Percentiles rank a stretch among this genome's conserved stretches.
Conservation (phyloP, 2,888 invertebrate species). For the Mayetiola destructor region DNA sequence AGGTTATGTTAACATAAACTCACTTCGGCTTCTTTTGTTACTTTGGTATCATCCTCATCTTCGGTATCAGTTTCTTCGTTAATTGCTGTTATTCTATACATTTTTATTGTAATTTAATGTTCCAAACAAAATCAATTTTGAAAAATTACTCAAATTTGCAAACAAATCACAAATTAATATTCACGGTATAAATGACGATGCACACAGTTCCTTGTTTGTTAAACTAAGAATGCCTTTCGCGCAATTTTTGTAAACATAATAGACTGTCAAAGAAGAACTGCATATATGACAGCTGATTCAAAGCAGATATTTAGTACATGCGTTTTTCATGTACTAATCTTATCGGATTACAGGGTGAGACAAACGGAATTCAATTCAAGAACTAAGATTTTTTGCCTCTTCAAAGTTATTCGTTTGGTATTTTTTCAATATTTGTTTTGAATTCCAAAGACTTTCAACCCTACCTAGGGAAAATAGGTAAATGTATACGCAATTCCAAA, state of each 20-base stretch:
- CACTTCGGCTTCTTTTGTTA: conserved; percentile 22
- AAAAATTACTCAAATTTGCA: neutral
- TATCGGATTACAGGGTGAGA: neutral
- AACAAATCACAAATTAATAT: neutral
- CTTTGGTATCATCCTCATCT: conserved; percentile 20
- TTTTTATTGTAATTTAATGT: conserved; percentile 15
- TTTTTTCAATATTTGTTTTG: too few relatives aligned
- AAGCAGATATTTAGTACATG: conserved; percentile 10
- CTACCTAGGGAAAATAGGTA: too few relatives aligned
- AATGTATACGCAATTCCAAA: too few relatives aligned
- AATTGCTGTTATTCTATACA: conserved; percentile 22
- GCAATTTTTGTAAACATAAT: conserved; percentile 11
- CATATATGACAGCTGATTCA: conserved; percentile 10
- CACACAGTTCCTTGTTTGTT: neutral
- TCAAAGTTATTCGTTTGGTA: too few relatives aligned
- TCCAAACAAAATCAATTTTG: neutral
- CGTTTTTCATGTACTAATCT: neutral
- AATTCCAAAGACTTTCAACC: too few relatives aligned
- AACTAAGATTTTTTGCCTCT: too few relatives aligned
- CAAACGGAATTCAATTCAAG: neutral
- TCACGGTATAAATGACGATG: neutral
- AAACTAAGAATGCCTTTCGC: neutral
- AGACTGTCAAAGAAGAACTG: conserved; percentile 3
- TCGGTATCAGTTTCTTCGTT: conserved; percentile 19
- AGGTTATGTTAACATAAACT: neutral